phyloP scores from a whole-genome alignment of 2,888 invertebrate genomes.

The Ferdinandea cuprea region DNA sequence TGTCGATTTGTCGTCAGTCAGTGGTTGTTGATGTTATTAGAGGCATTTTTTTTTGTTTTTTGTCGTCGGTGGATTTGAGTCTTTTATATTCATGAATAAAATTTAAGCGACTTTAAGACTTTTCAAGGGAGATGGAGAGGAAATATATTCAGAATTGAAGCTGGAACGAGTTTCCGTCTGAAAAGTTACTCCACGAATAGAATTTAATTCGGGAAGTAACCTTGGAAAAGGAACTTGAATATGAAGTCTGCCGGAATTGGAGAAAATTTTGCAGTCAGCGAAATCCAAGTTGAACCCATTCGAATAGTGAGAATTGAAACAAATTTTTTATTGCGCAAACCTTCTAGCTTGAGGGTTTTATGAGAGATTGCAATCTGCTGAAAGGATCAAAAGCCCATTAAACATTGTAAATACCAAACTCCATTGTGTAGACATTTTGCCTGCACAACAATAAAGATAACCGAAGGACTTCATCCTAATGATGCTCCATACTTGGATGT shows the following conservation, averaged over 20 bases:
- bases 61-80: conserved; percentile 11
- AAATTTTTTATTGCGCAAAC: neutral
- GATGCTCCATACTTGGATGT: conserved; percentile 30
- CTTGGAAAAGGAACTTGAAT: conserved; percentile 16
- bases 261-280: too few relatives aligned
- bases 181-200: conserved; percentile 19
- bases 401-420: conserved; percentile 55
- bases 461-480: conserved; percentile 54
- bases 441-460: conserved; percentile 68
- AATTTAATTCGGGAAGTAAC: conserved; percentile 26
- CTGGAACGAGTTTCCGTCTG: conserved; percentile 13
- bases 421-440: conserved; percentile 49
- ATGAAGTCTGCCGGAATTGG: too few relatives aligned
- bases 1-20: conserved; percentile 51
- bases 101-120: conserved; percentile 32
- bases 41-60: neutral
- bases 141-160: conserved; percentile 22
- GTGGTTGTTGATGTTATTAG: conserved; percentile 22
- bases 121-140: neutral
- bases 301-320: too few relatives aligned
- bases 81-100: conserved; percentile 44
- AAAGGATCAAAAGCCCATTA: conserved; percentile 57
- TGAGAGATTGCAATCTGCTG: conserved; percentile 40
- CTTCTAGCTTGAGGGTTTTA: neutral
- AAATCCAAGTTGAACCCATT: too few relatives aligned